Base-by-base conservation (phyloP, 2,113 vertebrate species). In the Cnemophilus loriae region DNA sequence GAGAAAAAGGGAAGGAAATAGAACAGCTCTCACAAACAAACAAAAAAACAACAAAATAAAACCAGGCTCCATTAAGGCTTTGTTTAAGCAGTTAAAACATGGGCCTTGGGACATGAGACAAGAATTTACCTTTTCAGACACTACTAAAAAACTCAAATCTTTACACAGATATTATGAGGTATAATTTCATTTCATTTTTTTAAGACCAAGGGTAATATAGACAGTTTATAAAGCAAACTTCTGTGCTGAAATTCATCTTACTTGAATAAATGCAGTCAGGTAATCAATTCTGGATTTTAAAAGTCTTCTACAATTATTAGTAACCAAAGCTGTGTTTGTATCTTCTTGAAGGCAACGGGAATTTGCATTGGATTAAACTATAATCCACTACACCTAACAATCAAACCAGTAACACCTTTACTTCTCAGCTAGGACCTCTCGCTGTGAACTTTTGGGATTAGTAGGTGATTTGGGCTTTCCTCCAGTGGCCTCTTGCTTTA, bases 401-500 rank as follows among this genome's bases (percentile, higher is more conserved):
- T 73, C 83, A 84, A 92, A 70, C 28, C 21, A 50, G 39, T 5
- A 13, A 44, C 7, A 5, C 4, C 47, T 39, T 73, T 19, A 16
- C 10, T 80, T 91, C 56, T 73, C 79, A 83, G 52, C 37, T 32
- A 84, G 55, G 30, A 64, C 63, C 52, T 90, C 90, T 55, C 76
- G 89, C 71, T 94, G 68, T 41, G 78, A 95, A 70, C 63, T 85
- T 89, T 28, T 42, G 81, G 73, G 63, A 91, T 59, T 28, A 42
- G 42, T n/a, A 80, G 73, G 52, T 61, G 92, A 95, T 91, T 42
- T 64, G 57, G 86, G 67, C 76, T 91, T 88, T 65, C 68, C 96
- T 96, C 93, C 82, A 81, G 87, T 53, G 91, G 61, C 24, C 87
- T 94, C 74, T 68, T 70, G n/a, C 41, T 92, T 91, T 56, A 87